Conservation (phyloP, 2,888 invertebrate genomes). For the Ormia ochracea region DNA sequence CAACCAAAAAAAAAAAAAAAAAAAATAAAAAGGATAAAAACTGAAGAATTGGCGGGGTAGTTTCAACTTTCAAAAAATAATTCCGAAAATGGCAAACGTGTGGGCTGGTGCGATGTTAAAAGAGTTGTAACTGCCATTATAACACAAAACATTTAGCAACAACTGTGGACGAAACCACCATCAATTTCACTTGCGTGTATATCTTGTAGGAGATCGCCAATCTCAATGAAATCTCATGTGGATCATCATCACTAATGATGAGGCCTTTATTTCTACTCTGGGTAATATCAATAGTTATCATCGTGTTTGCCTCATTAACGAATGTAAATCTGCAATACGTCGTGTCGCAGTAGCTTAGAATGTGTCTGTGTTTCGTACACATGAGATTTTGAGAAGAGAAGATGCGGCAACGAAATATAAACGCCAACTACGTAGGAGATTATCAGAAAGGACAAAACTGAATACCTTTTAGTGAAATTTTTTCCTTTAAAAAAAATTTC, state of each 20-base stretch:
- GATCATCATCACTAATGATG: constrained; percentile 97
- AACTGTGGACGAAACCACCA: constrained; percentile 99
- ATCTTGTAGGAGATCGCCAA: constrained; percentile 83
- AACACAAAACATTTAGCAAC: constrained; percentile 95
- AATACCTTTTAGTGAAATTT: too few relatives aligned
- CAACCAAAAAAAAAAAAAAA: too few relatives aligned
- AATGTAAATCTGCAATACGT: constrained; percentile 75
- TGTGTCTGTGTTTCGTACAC: constrained; percentile 1
- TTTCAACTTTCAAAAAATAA: constrained; percentile 87
- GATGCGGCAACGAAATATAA: too few relatives aligned
- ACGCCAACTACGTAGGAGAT: too few relatives aligned
- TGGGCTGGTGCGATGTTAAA: constrained; percentile 98
- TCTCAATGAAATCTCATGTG: constrained; percentile 90
- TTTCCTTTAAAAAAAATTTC: too few relatives aligned
- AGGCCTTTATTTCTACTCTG: constrained; percentile 89
- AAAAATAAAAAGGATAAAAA: too few relatives aligned
- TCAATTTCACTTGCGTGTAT: constrained; percentile 93
- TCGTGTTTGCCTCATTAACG: constrained; percentile 72
- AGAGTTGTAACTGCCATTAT: constrained; percentile 97
- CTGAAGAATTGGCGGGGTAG: constrained; percentile 73
- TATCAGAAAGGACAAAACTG: too few relatives aligned
- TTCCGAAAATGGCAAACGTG: constrained; percentile 95
- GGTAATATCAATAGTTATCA: constrained; percentile 81
- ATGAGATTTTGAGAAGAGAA: constrained; percentile 26
- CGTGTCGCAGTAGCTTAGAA: constrained; percentile 65